Conservation (phyloP, 2,113 vertebrate genomes). For the Sebastes fasciatus region DNA sequence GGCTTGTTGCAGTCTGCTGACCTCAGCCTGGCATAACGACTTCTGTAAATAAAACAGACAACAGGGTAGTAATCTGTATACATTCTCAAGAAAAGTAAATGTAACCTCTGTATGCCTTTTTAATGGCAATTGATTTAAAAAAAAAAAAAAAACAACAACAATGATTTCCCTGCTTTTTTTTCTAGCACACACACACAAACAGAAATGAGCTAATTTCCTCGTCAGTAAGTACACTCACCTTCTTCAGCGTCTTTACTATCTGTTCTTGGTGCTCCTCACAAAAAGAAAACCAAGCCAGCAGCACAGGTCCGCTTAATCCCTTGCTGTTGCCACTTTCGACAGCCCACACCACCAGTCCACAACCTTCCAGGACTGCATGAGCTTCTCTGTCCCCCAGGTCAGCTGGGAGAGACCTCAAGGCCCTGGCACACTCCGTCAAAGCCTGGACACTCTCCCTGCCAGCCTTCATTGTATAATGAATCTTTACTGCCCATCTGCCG, state of each 20-base stretch:
- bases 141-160: background rate
- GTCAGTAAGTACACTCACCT: constrained; percentile 63
- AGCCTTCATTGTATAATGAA: constrained; percentile 65
- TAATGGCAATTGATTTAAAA: background rate
- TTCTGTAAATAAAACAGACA: constrained; percentile 53
- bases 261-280: constrained; percentile 80
- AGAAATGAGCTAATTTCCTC: background rate
- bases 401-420: constrained; percentile 68
- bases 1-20: constrained; percentile 82
- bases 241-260: constrained; percentile 72
- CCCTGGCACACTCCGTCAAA: constrained; percentile 77
- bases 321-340: constrained; percentile 72
- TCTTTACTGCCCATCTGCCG: constrained; percentile 69
- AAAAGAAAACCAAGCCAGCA: constrained; percentile 85
- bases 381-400: constrained; percentile 52
- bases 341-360: constrained; percentile 82
- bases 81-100: background rate
- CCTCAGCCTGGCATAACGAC: constrained; percentile 59
- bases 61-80: background rate
- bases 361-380: constrained; percentile 84
- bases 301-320: constrained; percentile 52
- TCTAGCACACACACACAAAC: background rate
- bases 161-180: background rate
- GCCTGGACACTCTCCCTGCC: constrained; percentile 3
- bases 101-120: background rate